Percentiles rank a stretch among this genome's conserved stretches.
Evolutionary conservation across 2,888 invertebrate genomes (phyloP).

Genomic region (Microplitis deprimator): DNA sequence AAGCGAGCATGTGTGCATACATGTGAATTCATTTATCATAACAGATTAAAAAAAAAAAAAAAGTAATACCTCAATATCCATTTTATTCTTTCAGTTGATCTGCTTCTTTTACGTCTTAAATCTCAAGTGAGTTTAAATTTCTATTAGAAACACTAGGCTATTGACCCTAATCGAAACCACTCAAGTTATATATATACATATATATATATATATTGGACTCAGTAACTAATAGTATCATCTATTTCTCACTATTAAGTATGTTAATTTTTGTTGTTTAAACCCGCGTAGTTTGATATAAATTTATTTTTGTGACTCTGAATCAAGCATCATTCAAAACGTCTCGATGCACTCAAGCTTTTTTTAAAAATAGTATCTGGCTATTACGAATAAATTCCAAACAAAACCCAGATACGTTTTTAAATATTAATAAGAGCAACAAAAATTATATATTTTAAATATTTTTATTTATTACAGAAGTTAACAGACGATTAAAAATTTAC

Average conservation of each 20-base stretch:
- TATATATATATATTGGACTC: background rate
- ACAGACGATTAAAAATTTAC: background rate
- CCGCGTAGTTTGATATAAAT: background rate
- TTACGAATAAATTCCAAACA: background rate
- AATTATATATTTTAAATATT: background rate
- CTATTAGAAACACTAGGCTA: background rate
- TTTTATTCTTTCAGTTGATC: background rate
- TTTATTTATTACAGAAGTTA: background rate
- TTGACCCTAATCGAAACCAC: background rate
- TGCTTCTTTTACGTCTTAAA: background rate
- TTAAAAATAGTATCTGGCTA: background rate
- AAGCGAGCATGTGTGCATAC: background rate
- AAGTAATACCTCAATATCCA: background rate
- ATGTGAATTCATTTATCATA: conserved; percentile 3
- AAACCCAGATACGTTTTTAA: background rate
- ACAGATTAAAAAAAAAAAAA: background rate
- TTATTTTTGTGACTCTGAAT: background rate
- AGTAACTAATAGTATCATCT: background rate
- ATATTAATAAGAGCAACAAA: background rate
- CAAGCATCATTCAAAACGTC: background rate
- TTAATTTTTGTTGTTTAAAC: background rate
- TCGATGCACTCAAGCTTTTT: background rate
- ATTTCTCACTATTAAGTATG: background rate
- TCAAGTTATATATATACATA: background rate
- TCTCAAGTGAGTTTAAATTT: background rate